These are phyloP conservation scores for Periparus ater DNA, from an alignment of 2,797 vertebrate species.

Conservation along the genomic window DNA sequence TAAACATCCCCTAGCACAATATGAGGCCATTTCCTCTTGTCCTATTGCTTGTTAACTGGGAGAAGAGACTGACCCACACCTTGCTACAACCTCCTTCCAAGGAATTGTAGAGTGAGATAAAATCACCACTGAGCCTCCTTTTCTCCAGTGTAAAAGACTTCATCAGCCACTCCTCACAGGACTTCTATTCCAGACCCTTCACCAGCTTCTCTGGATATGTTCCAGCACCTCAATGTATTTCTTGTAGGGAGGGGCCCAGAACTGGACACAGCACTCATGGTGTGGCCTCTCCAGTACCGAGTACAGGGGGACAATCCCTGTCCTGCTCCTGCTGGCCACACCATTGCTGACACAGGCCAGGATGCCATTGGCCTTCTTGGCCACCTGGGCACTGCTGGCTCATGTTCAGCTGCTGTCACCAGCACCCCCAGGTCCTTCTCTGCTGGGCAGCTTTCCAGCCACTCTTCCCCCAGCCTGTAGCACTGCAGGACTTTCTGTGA, in stretches of 20 bases:
- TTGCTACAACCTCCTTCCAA: background rate
- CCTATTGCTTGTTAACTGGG: background rate
- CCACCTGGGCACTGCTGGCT: background rate
- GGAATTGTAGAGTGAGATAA: background rate
- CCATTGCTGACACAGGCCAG: fast-evolving
- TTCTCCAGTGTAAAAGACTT: background rate
- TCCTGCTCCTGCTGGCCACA: background rate
- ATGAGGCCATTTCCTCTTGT: background rate
- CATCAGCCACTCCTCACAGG: background rate
- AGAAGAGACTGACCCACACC: background rate
- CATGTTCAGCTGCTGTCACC: fast-evolving
- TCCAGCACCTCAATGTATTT: background rate
- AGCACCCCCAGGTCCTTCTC: background rate
- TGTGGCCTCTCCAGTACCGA: fast-evolving
- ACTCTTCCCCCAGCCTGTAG: fast-evolving
- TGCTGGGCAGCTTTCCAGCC: fast-evolving
- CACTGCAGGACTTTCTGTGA: fast-evolving
- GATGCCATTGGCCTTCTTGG: background rate
- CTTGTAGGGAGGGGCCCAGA: background rate
- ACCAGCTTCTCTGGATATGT: background rate
- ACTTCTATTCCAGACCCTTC: background rate
- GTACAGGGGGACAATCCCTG: fast-evolving
- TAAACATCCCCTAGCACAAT: background rate
- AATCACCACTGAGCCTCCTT: background rate
- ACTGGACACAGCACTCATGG: background rate